A percentile compares a stretch with the other conserved stretches of the same genome.
Conservation (phyloP, 2,888 invertebrate genomes). For the Tenthredo mesomela region DNA sequence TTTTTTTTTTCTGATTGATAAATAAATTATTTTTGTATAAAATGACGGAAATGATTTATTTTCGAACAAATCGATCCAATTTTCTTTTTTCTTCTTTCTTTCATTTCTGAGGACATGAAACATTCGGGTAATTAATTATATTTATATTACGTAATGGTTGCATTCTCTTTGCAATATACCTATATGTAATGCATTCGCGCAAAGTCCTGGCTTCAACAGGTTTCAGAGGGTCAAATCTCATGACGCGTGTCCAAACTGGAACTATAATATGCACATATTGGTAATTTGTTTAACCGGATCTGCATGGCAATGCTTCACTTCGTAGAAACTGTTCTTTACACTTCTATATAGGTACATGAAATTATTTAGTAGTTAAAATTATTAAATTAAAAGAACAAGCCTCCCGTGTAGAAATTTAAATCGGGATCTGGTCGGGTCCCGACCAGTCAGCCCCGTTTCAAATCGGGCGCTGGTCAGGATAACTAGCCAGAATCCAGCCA, state of each 20-base stretch:
- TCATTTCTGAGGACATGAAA: neutral
- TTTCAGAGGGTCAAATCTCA: constrained; percentile 32
- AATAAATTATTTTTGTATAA: neutral
- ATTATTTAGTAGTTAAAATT: neutral
- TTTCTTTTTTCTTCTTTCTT: too few relatives aligned
- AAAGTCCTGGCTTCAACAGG: constrained; percentile 28
- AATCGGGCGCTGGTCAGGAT: too few relatives aligned
- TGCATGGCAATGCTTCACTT: neutral
- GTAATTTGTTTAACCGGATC: constrained; percentile 43
- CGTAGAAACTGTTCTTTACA: neutral
- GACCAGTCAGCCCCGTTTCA: too few relatives aligned
- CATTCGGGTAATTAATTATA: neutral
- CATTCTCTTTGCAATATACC: constrained; percentile 20
- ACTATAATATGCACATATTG: neutral
- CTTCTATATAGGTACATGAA: neutral
- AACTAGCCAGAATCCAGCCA: too few relatives aligned
- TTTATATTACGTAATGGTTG: neutral
- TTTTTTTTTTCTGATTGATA: too few relatives aligned
- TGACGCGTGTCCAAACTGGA: constrained; percentile 13
- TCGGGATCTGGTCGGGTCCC: too few relatives aligned
- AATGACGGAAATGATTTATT: neutral
- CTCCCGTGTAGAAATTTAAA: too few relatives aligned
- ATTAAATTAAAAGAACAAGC: neutral
- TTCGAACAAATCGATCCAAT: neutral
- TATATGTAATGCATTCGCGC: constrained; percentile 13